Evolutionary conservation across 2,797 vertebrate species (phyloP).

Genomic region (Lateolabrax maculatus): DNA sequence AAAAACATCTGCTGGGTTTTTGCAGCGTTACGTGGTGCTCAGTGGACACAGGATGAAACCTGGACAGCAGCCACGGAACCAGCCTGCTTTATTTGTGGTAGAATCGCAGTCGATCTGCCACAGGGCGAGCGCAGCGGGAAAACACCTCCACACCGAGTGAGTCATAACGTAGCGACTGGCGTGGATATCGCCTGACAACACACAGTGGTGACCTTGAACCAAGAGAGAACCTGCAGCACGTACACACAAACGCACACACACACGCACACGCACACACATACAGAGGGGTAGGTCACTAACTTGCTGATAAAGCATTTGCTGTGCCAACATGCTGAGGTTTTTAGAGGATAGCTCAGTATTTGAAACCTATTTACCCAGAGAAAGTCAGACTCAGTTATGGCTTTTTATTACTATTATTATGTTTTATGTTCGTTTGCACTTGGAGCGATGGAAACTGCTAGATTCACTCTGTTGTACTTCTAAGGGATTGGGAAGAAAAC

Average conservation of each 20-base stretch:
- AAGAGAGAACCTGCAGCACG: constrained; percentile 18
- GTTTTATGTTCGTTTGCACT: constrained; percentile 22
- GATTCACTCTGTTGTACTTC: not conserved
- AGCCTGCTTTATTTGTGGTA: constrained; percentile 30
- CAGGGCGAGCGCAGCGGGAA: constrained; percentile 39
- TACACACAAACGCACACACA: constrained; percentile 2
- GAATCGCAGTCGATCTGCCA: constrained; percentile 23
- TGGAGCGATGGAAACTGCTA: not conserved
- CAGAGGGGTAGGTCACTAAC: constrained; percentile 15
- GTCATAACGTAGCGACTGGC: constrained; percentile 49
- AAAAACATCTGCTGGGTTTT: constrained; percentile 53
- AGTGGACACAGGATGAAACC: constrained; percentile 36
- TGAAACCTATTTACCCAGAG: constrained; percentile 29
- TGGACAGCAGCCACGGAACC: constrained; percentile 38
- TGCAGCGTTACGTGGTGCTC: constrained; percentile 15
- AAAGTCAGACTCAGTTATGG: not conserved
- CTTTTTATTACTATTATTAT: constrained; percentile 22
- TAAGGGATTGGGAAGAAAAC: not conserved
- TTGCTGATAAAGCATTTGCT: constrained; percentile 59
- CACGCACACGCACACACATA: not conserved
- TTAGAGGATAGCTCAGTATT: constrained; percentile 18
- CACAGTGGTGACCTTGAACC: constrained; percentile 64
- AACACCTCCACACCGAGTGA: constrained; percentile 57
- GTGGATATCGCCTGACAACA: constrained; percentile 44
- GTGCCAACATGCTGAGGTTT: constrained; percentile 36